Conservation (phyloP, 2,113 vertebrate genomes). For the Sturnus vulgaris region DNA sequence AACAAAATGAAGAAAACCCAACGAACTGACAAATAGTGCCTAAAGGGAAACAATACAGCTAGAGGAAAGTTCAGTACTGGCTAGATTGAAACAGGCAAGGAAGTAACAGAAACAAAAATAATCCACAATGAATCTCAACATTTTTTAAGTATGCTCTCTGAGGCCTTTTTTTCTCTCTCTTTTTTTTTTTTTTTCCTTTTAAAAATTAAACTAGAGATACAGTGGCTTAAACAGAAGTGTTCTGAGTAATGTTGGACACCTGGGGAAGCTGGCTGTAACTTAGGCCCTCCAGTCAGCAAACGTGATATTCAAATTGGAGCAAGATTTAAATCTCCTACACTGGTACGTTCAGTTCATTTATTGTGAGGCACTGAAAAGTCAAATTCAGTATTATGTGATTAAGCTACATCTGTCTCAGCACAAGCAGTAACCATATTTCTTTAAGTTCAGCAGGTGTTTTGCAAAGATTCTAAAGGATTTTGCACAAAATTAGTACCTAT, state of each 20-base stretch:
- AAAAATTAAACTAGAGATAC: neutral
- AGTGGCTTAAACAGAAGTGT: slow-evolving; percentile 9
- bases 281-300: slow-evolving; percentile 14
- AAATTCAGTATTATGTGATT: slow-evolving; percentile 78
- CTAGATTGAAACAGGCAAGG: neutral
- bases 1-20: neutral
- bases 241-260: neutral
- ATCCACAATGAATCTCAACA: neutral
- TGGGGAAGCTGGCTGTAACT: slow-evolving; percentile 21
- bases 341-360: slow-evolving; percentile 68
- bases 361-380: slow-evolving; percentile 71
- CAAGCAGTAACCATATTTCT: slow-evolving; percentile 78
- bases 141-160: neutral
- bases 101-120: neutral
- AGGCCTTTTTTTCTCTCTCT: neutral
- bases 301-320: slow-evolving; percentile 52
- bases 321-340: slow-evolving; percentile 66
- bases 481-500: slow-evolving; percentile 77
- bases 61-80: neutral
- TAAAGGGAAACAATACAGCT: neutral
- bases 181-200: rapidly evolving
- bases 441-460: slow-evolving; percentile 81
- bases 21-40: neutral
- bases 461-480: slow-evolving; percentile 74
- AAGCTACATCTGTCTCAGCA: slow-evolving; percentile 76